These are phyloP conservation scores for Carpatolechia fugitivella DNA, from an alignment of 2,888 invertebrate genomes.

Conservation along the genomic window DNA sequence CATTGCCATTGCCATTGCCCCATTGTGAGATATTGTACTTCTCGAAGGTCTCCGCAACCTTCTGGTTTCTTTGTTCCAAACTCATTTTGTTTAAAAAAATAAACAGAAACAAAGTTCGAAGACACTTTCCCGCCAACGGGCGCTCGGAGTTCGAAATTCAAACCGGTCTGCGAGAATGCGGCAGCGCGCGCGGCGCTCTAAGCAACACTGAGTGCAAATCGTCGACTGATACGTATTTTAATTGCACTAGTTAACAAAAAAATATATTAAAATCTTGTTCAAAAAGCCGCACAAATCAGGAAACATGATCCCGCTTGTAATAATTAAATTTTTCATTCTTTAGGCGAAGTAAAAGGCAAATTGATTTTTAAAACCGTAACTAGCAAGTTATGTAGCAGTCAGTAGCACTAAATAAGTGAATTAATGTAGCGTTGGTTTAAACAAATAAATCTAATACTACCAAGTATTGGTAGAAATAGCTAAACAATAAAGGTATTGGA, in stretches of 20 bases:
- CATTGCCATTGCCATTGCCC: slow-evolving; percentile 44
- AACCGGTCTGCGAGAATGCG: slow-evolving; percentile 43
- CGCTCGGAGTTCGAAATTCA: slow-evolving; percentile 37
- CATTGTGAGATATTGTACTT: slow-evolving; percentile 68
- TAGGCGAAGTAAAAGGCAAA: too few species aligned
- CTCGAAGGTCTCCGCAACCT: slow-evolving; percentile 66
- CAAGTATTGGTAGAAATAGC: too few species aligned
- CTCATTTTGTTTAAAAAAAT: slow-evolving; percentile 54
- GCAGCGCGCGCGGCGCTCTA: slow-evolving; percentile 49
- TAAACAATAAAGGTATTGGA: too few species aligned
- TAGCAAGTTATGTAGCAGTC: too few species aligned
- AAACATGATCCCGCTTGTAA: background rate
- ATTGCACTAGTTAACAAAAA: slow-evolving; percentile 41
- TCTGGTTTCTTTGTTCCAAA: slow-evolving; percentile 65
- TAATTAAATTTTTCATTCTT: background rate
- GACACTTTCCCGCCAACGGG: slow-evolving; percentile 58
- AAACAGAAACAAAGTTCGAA: slow-evolving; percentile 20
- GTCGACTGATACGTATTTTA: slow-evolving; percentile 43
- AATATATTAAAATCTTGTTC: slow-evolving; percentile 15
- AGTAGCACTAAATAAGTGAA: too few species aligned
- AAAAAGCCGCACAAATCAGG: background rate
- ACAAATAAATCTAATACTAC: too few species aligned
- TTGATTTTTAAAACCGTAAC: too few species aligned
- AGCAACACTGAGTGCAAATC: slow-evolving; percentile 48
- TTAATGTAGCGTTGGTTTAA: too few species aligned